A percentile compares a stretch with the other conserved stretches of the same genome.
These are phyloP conservation scores for Marmota flaviventris DNA, from an alignment of 2,113 vertebrate species.

Conservation along the genomic window DNA sequence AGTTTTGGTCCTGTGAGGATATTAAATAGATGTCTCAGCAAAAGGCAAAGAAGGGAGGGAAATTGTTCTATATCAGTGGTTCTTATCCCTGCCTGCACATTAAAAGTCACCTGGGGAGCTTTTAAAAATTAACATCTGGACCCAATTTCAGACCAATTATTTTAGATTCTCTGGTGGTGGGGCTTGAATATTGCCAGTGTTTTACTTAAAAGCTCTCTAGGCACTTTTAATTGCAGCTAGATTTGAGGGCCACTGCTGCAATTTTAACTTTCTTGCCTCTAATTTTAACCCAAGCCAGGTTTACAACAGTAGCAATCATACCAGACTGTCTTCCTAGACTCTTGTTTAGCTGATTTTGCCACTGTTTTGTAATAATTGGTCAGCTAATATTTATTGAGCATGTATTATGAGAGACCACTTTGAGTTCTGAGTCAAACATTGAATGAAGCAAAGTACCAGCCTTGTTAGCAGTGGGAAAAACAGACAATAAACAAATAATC, in stretches of 20 bases:
- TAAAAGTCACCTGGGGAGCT: constrained; percentile 35
- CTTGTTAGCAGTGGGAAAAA: neutral
- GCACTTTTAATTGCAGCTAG: neutral
- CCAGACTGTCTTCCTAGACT: neutral
- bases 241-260: neutral
- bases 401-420: neutral
- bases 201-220: constrained; percentile 64
- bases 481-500: neutral
- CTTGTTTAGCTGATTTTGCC: neutral
- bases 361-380: neutral
- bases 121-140: constrained; percentile 71
- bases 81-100: neutral
- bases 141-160: constrained; percentile 66
- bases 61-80: neutral
- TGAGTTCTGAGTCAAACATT: neutral
- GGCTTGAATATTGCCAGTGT: constrained; percentile 37
- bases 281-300: neutral
- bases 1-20: neutral
- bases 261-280: neutral
- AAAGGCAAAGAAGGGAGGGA: constrained; percentile 3
- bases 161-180: constrained; percentile 52
- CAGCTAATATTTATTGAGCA: neutral
- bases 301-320: neutral
- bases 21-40: constrained; percentile 45
- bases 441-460: neutral